Base-by-base conservation (phyloP, 2,797 vertebrate genomes). In the Halcyon chelicuti region DNA sequence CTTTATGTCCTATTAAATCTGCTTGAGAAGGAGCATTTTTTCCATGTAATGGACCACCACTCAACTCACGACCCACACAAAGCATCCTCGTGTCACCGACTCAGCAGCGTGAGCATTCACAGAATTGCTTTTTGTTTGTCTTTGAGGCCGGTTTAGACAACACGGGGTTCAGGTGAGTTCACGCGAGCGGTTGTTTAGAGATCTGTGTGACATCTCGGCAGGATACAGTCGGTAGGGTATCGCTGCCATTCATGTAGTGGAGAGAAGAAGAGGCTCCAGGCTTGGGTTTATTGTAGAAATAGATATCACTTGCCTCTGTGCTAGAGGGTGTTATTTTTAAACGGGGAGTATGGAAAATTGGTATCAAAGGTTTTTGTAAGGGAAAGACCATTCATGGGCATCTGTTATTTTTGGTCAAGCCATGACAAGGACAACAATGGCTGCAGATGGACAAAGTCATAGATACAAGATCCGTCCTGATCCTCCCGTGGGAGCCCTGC, bases 401-500 rank as follows among this genome's bases (percentile, higher is more conserved):
- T 79, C 47, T 91, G 72, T 82, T 91, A 29, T 65, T 89, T 93
- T 92, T 74, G 78, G 63, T 93, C 81, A 74, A 63, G 74, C 8
- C 6, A 4, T 40, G 68, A 54, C 52, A 61, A 12, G 28, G 80
- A 49, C 54, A 84, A 9, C n/a, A 84, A 51, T 0, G 5, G 44
- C 75, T 95, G 78, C 85, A 74, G 57, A 57, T 2, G 2, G 58
- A 60, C 25, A 3, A 25, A 57, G 26, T 54, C 54, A 29, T 4
- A 52, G 54, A 58, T 31, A 44, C 2, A 18, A 63, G 84, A 87
- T 42, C 54, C 60, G n/a, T 51, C 35, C 54, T 17, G 37, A 58
- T 67, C 65, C 84, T 79, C 87, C 75, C 0, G 0, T 4, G 10
- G 62, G 85, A 93, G 68, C 82, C 46, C n/a, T 80, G 25, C 9